Evolutionary conservation across 2,888 invertebrate species (phyloP).

Genomic region (Synergus umbraculus): DNA sequence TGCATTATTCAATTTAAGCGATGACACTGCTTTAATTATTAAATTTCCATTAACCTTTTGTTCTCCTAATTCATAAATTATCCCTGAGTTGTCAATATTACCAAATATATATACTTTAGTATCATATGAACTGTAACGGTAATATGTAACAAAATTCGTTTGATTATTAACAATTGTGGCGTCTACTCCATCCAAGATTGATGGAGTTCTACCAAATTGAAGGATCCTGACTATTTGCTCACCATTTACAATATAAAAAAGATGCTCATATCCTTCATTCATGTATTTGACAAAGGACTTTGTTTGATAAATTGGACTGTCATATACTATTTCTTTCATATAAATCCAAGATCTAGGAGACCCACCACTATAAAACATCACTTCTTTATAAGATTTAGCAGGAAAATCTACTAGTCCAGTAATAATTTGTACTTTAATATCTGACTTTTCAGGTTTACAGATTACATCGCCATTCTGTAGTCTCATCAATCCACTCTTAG

Average conservation of each 20-base stretch:
- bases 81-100: not conserved
- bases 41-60: not conserved
- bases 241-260: constrained; percentile 15
- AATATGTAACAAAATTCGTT: constrained; percentile 8
- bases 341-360: constrained; percentile 20
- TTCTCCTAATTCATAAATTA: not conserved
- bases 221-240: not conserved
- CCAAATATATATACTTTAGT: not conserved
- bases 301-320: not conserved
- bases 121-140: not conserved
- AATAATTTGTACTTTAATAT: not conserved
- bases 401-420: not conserved
- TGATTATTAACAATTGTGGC: not conserved
- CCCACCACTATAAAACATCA: not conserved
- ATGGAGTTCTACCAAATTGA: not conserved
- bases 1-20: not conserved
- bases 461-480: not conserved
- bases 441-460: not conserved
- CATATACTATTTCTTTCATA: too few relatives aligned
- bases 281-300: not conserved
- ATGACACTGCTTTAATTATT: not conserved
- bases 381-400: not conserved
- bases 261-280: not conserved
- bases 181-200: not conserved
- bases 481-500: not conserved